Evolutionary conservation across 2,797 vertebrate species (phyloP), one percentile per base, ranked within the genome.

Genomic region (Brachymystax lenok): DNA sequence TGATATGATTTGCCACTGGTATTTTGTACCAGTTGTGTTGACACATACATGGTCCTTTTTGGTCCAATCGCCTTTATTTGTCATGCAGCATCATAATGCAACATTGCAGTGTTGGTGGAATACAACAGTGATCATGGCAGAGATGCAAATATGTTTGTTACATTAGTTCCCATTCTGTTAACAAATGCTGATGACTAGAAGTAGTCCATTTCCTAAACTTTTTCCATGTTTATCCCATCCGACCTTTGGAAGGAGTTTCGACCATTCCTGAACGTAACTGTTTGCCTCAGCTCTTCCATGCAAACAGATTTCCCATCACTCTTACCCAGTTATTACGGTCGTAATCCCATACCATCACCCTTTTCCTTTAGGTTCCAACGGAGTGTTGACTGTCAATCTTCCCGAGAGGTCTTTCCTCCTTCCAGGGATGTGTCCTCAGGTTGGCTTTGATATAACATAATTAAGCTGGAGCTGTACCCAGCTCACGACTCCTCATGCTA

Each of bases 1-100:
- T 75, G 84, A 21, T 54, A 63, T 84, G 27, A 84, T 66, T 79
- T 85, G 88, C 90, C 92, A 86, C 86, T 40, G 88, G 85, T 86
- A 66, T 82, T 85, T 3, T 72, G 86, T 66, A 71, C 78, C 19
- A 67, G 77, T 71, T 12, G 7, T 79, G 78, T 77, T 52, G 66
- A 82, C 78, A 72, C 76, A 50, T 51, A 82, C 61, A 68, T 74
- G 2, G 40, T 80, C 67, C 14, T n/a, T 72, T 28, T 84, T 79
- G 54, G 63, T 73, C 85, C 81, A n/a, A 80, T 79, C 59, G 24
- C 81, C 83, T 88, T 83, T 82, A 69, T 19, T 69, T 54, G 21
- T 52, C 24, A 24, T 14, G 14, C 69, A 24, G 67, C 67, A 14
- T 54, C 13, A 16, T 14, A 71, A 71, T 17, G 67, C 28, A 33